phyloP scores from a whole-genome alignment of 2,888 invertebrate species.

The Hybos culiciformis region DNA sequence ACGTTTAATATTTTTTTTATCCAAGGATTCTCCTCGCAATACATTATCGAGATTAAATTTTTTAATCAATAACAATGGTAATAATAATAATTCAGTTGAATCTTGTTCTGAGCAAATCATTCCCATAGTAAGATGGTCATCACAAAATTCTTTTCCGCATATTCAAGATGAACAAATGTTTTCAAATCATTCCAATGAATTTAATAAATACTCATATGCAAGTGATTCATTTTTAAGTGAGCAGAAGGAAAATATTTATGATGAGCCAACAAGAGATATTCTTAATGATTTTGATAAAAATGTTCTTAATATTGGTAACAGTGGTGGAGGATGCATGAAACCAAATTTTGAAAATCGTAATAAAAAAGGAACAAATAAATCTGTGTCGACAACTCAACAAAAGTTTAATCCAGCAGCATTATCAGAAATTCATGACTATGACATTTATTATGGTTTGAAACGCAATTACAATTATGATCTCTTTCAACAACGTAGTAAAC shows the following conservation, averaged over 20 bases:
- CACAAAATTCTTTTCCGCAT: neutral
- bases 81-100: constrained; percentile 15
- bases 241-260: constrained; percentile 33
- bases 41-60: constrained; percentile 30
- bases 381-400: too few species aligned
- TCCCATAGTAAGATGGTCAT: neutral
- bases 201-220: constrained; percentile 30
- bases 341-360: neutral
- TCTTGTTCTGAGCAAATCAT: neutral
- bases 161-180: neutral
- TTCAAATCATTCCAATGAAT: constrained; percentile 9
- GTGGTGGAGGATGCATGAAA: neutral
- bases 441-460: constrained; percentile 30
- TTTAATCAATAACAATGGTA: constrained; percentile 22
- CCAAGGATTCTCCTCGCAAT: constrained; percentile 32
- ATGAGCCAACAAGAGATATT: too few species aligned
- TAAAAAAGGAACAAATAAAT: too few species aligned
- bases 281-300: constrained; percentile 30
- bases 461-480: constrained; percentile 20
- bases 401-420: constrained; percentile 27
- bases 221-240: constrained; percentile 34
- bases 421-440: constrained; percentile 33
- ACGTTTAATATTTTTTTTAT: too few species aligned
- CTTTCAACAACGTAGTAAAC: constrained; percentile 25
- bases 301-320: constrained; percentile 27